A percentile compares a stretch with the other conserved stretches of the same genome.
These are phyloP conservation scores for Phaethornis superciliosus DNA, from an alignment of 2,113 vertebrate genomes.

Conservation along the genomic window DNA sequence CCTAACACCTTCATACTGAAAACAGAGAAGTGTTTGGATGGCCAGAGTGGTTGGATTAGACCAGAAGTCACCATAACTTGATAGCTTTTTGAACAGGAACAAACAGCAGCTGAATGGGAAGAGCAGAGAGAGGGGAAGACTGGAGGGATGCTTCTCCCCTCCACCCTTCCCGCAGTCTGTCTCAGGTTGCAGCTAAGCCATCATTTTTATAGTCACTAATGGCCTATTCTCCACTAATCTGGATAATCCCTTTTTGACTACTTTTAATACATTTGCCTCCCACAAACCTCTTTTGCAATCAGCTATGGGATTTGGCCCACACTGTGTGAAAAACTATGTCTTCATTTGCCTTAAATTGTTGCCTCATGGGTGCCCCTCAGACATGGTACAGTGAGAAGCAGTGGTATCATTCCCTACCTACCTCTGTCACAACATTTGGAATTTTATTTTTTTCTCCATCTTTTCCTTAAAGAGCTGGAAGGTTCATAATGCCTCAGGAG, in stretches of 20 bases:
- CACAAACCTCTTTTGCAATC: slow-evolving; percentile 5
- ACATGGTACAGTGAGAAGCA: neutral
- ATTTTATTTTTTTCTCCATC: neutral
- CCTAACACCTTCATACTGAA: slow-evolving; percentile 1
- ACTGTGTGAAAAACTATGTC: neutral
- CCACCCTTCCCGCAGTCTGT: neutral
- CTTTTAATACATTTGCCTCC: slow-evolving; percentile 43
- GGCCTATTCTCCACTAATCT: slow-evolving; percentile 43
- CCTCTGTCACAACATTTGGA: neutral
- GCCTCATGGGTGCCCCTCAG: neutral
- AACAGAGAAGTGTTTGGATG: neutral
- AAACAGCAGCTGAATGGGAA: neutral
- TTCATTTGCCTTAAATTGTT: neutral
- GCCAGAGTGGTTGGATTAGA: neutral
- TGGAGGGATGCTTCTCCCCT: neutral
- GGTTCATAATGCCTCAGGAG: slow-evolving; percentile 10
- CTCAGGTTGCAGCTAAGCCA: slow-evolving; percentile 49
- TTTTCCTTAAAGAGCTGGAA: slow-evolving; percentile 43
- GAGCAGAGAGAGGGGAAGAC: neutral
- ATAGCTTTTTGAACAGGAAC: neutral
- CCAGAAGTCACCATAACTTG: neutral
- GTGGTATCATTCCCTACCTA: neutral
- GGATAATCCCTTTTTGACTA: slow-evolving; percentile 50
- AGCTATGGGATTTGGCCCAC: neutral
- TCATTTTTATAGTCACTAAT: slow-evolving; percentile 61